Evolutionary conservation across 2,797 vertebrate genomes (phyloP).

Genomic region (Staurois parvus): DNA sequence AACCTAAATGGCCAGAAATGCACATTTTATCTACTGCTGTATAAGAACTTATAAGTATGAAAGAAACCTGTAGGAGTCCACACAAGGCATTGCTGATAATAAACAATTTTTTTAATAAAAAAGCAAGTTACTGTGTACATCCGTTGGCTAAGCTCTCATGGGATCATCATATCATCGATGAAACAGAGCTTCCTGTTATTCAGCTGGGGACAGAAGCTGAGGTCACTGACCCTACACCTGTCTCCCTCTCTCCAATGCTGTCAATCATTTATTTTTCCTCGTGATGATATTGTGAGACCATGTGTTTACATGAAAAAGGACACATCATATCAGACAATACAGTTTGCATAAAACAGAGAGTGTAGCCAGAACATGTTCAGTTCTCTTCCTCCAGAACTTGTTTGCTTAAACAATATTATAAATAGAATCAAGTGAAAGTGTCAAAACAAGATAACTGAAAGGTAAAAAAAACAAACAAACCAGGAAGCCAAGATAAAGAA

Average conservation of each 20-base stretch:
- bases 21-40: no score
- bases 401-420: conserved; percentile 37
- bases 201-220: conserved; percentile 3
- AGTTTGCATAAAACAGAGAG: not conserved
- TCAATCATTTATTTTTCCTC: conserved; percentile 24
- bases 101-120: not conserved
- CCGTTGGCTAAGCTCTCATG: conserved; percentile 19
- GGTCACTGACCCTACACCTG: conserved; percentile 52
- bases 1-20: no score
- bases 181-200: conserved; percentile 59
- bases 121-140: conserved; percentile 1
- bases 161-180: conserved; percentile 31
- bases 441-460: conserved; percentile 22
- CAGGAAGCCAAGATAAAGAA: not conserved
- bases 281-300: not conserved
- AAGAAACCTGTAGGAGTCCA: not conserved
- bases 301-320: not conserved
- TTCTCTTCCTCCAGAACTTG: not conserved
- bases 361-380: not conserved
- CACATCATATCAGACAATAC: not conserved
- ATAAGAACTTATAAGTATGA: not conserved
- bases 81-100: not conserved
- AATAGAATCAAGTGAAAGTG: not conserved
- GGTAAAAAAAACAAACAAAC: not conserved
- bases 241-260: conserved; percentile 21